Percentiles rank a stretch among this genome's conserved stretches.
Evolutionary conservation across 1,140 invertebrate genomes (phyloP).

Genomic region (Drosophila burlai): DNA sequence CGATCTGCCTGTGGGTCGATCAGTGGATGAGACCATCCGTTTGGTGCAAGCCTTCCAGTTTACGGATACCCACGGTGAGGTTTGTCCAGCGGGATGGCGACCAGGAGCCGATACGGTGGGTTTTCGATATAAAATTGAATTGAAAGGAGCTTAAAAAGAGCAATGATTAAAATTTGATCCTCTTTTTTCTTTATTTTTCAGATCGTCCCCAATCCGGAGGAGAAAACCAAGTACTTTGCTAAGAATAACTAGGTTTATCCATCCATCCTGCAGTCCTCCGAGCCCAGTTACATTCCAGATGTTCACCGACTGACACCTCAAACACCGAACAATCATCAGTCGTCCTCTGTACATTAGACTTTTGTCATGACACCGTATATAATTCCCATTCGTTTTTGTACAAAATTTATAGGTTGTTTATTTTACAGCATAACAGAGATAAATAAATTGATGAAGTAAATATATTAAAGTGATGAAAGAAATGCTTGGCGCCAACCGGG

Average conservation of each 20-base stretch:
- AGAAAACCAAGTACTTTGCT: conserved; percentile 90
- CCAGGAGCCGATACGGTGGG: conserved; percentile 94
- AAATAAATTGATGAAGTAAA: conserved; percentile 59
- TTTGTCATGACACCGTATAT: conserved; percentile 10
- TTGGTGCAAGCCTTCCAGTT: conserved; percentile 97
- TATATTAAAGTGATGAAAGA: conserved; percentile 44
- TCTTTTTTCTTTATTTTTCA: conserved; percentile 85
- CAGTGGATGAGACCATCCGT: conserved; percentile 95
- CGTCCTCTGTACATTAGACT: conserved; percentile 43
- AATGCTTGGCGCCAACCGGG: conserved; percentile 19
- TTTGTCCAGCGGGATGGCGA: conserved; percentile 97
- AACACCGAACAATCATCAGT: conserved; percentile 8
- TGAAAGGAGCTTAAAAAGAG: not conserved
- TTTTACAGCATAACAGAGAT: conserved; percentile 62
- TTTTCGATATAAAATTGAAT: not conserved
- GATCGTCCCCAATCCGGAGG: conserved; percentile 91
- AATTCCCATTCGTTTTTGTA: conserved; percentile 53
- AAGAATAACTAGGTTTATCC: conserved; percentile 84
- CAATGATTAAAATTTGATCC: not conserved
- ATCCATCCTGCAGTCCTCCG: not conserved
- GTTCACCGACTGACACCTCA: too few species aligned
- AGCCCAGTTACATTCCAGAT: conserved; percentile 36
- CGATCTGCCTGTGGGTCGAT: conserved; percentile 96
- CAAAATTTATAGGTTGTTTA: conserved; percentile 70
- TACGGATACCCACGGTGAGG: conserved; percentile 95